These are phyloP conservation scores for Porphyrio hochstetteri DNA, from an alignment of 2,113 vertebrate genomes.

Conservation along the genomic window DNA sequence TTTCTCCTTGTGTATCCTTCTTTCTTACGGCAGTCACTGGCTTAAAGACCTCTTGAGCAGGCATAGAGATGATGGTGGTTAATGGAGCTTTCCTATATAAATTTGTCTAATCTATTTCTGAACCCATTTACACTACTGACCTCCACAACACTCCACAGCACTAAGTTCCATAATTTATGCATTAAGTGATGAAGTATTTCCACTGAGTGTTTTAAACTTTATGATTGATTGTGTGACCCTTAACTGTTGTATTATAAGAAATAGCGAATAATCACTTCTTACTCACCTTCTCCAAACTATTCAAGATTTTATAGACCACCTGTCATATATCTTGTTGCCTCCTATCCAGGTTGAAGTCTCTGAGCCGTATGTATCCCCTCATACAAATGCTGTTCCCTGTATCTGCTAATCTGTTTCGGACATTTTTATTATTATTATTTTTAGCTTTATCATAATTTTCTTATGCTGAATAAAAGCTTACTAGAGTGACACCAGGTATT, in stretches of 20 bases:
- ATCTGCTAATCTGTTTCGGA: not conserved
- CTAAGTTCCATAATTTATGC: not conserved
- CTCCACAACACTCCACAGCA: not conserved
- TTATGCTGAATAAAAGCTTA: not conserved
- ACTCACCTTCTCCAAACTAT: not conserved
- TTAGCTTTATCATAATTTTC: not conserved
- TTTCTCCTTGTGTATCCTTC: not conserved
- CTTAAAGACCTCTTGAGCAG: not conserved
- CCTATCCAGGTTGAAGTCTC: not conserved
- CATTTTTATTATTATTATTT: too few relatives aligned
- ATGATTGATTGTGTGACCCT: not conserved
- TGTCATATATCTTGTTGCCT: not conserved
- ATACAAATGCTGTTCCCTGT: not conserved
- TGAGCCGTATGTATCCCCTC: accelerated
- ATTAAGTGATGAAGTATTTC: not conserved
- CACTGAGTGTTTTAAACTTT: not conserved
- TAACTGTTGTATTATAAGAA: not conserved
- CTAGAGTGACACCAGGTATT: not conserved
- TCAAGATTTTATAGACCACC: not conserved
- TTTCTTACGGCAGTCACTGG: not conserved
- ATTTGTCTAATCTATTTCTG: not conserved
- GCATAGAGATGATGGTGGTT: not conserved
- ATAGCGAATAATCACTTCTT: not conserved
- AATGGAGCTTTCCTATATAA: not conserved
- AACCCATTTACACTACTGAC: constrained; percentile 7